These are phyloP conservation scores for Pollimyrus isidori DNA, from an alignment of 2,113 vertebrate genomes.

Conservation along the genomic window DNA sequence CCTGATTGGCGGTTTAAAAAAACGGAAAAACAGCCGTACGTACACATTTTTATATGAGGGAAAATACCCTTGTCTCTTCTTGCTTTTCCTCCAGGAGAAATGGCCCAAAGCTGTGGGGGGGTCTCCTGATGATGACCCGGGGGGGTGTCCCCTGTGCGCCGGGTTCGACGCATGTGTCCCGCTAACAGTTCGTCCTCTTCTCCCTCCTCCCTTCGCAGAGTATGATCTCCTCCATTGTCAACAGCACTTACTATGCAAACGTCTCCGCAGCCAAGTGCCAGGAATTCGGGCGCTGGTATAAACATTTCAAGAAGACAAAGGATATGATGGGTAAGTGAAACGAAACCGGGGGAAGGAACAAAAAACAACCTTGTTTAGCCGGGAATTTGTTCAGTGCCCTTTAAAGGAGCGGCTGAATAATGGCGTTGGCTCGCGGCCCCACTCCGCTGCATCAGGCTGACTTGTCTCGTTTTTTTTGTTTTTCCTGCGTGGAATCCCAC, in stretches of 20 bases:
- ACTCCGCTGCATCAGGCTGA: neutral
- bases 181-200: neutral
- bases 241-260: conserved; percentile 99
- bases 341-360: neutral
- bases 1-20: neutral
- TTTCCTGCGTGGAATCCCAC: neutral
- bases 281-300: conserved; percentile 98
- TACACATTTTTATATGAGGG: neutral
- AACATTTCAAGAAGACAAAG: conserved; percentile 97
- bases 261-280: conserved; percentile 97
- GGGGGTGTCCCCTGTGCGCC: neutral
- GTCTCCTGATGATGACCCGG: neutral
- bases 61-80: neutral
- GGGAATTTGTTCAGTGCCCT: conserved; percentile 7
- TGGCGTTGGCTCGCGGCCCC: neutral
- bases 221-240: conserved; percentile 98
- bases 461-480: neutral
- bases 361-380: neutral
- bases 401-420: neutral
- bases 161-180: neutral
- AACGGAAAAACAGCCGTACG: neutral
- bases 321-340: conserved; percentile 82
- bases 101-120: neutral
- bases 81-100: neutral
- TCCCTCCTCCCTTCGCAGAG: conserved; percentile 49